Conservation (phyloP, 1,140 invertebrate genomes). For the Trichonephila clavata region DNA sequence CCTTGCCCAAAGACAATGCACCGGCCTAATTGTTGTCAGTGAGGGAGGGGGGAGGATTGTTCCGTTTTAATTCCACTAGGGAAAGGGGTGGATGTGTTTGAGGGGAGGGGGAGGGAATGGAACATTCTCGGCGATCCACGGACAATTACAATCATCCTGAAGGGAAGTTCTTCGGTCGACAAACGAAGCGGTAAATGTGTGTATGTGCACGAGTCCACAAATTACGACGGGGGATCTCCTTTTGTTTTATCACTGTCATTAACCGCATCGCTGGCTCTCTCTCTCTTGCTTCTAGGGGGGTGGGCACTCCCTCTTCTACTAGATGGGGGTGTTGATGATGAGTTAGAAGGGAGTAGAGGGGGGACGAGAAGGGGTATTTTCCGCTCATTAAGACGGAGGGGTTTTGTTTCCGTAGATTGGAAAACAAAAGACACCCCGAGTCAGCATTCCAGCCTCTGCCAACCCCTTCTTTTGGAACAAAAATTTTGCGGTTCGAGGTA, state of each 20-base stretch:
- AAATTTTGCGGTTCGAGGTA: constrained; percentile 46
- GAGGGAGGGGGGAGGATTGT: constrained; percentile 51
- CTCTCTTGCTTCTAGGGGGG: background rate
- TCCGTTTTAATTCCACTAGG: constrained; percentile 65
- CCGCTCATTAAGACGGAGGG: constrained; percentile 65
- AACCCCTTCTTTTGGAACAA: background rate
- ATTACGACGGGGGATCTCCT: constrained; percentile 40
- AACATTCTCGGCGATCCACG: constrained; percentile 49
- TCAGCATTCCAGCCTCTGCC: background rate
- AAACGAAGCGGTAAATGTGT: constrained; percentile 43
- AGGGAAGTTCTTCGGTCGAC: background rate
- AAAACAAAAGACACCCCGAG: constrained; percentile 50
- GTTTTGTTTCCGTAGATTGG: constrained; percentile 60
- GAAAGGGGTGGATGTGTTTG: background rate
- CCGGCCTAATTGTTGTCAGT: constrained; percentile 51
- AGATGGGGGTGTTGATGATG: constrained; percentile 24
- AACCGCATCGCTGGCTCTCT: constrained; percentile 58
- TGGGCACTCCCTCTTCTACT: background rate
- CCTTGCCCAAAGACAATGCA: constrained; percentile 64
- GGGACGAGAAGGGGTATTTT: constrained; percentile 41
- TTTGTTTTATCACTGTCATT: constrained; percentile 66
- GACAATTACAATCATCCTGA: constrained; percentile 47
- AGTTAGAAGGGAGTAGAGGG: constrained; percentile 6
- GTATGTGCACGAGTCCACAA: constrained; percentile 36
- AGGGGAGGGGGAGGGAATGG: background rate